phyloP scores from a whole-genome alignment of 2,888 invertebrate species.

The Oligia strigilis region DNA sequence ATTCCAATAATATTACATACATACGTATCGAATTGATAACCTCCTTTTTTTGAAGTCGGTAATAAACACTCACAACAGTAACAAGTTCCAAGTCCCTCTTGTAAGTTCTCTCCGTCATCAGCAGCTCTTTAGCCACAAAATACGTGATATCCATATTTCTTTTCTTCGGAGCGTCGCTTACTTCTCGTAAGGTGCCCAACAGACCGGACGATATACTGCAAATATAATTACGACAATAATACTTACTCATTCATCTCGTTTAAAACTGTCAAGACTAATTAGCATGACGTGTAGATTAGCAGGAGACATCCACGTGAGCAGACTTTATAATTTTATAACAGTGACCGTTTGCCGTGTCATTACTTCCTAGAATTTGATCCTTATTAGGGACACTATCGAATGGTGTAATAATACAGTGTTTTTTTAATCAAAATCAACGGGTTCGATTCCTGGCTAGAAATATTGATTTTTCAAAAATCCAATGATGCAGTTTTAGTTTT shows the following conservation, averaged over 20 bases:
- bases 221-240: neutral
- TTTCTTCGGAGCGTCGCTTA: constrained; percentile 74
- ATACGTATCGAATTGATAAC: too few relatives aligned
- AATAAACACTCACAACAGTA: constrained; percentile 95
- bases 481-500: too few relatives aligned
- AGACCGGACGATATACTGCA: constrained; percentile 81
- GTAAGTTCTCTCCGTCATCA: constrained; percentile 99
- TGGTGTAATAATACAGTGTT: too few relatives aligned
- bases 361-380: too few relatives aligned
- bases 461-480: too few relatives aligned
- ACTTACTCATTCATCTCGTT: constrained; percentile 8
- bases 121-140: constrained; percentile 97
- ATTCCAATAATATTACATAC: too few relatives aligned
- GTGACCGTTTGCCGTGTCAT: neutral
- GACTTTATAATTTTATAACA: neutral
- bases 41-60: too few relatives aligned
- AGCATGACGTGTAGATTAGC: neutral
- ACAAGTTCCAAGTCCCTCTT: constrained; percentile 98
- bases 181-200: constrained; percentile 75
- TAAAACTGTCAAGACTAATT: neutral
- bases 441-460: too few relatives aligned
- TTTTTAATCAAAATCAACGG: too few relatives aligned
- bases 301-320: neutral
- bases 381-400: too few relatives aligned
- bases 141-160: constrained; percentile 88